Conservation (phyloP, 2,888 invertebrate genomes). For the Graphium colonna region DNA sequence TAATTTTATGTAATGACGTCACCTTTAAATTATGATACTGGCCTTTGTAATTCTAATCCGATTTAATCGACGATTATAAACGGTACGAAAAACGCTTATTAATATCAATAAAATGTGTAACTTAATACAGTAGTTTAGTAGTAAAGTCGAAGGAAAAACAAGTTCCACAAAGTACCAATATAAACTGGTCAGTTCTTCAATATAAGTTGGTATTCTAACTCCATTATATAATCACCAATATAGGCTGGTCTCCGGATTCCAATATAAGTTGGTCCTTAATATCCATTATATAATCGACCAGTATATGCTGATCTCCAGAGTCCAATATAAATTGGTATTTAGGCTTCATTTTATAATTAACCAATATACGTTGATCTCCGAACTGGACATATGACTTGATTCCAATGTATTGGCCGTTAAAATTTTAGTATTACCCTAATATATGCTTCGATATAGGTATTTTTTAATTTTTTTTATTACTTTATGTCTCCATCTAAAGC, state of each 20-base stretch:
- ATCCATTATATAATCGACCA: too few species aligned
- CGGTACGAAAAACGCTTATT: background rate
- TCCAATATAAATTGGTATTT: too few species aligned
- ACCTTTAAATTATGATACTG: background rate
- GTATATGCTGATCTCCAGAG: too few species aligned
- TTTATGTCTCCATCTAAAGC: background rate
- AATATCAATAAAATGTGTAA: slow-evolving; percentile 12
- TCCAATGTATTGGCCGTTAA: background rate
- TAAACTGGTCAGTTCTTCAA: too few species aligned
- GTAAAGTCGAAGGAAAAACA: slow-evolving; percentile 4
- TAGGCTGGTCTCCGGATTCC: too few species aligned
- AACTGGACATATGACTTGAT: background rate
- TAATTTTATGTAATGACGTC: background rate
- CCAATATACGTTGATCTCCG: too few species aligned
- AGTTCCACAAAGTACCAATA: too few species aligned
- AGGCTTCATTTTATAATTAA: too few species aligned
- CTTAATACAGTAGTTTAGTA: slow-evolving; percentile 11
- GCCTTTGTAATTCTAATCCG: background rate
- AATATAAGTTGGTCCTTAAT: too few species aligned
- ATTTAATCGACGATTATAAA: background rate
- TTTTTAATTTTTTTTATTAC: background rate
- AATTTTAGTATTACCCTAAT: background rate
- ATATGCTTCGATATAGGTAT: background rate
- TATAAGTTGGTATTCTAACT: too few species aligned
- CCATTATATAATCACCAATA: too few species aligned